Percentiles rank a stretch among this genome's conserved stretches.
Conservation (phyloP, 2,113 vertebrate species). For the Gopherus flavomarginatus region DNA sequence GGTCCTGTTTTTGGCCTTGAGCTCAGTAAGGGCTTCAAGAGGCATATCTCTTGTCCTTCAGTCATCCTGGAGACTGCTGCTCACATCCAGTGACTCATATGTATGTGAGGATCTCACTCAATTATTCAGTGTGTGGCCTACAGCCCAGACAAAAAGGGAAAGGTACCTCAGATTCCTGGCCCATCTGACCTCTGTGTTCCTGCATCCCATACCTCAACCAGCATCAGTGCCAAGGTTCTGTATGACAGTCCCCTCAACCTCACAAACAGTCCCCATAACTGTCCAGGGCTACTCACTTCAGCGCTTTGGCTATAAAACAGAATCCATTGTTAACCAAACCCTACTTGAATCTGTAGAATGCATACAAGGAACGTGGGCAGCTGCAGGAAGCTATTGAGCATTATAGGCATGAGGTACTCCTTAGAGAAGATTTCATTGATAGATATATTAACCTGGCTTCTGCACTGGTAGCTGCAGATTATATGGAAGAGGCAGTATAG, state of each 20-base stretch:
- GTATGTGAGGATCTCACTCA: neutral
- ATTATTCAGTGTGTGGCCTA: neutral
- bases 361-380: conserved; percentile 92
- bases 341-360: conserved; percentile 93
- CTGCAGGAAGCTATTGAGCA: conserved; percentile 93
- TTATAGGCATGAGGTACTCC: conserved; percentile 89
- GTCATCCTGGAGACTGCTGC: neutral
- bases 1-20: neutral
- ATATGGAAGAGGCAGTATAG: conserved; percentile 94
- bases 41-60: neutral
- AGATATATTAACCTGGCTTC: conserved; percentile 94
- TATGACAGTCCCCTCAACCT: neutral
- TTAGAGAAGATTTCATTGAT: conserved; percentile 93
- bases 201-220: neutral
- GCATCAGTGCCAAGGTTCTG: neutral
- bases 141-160: neutral
- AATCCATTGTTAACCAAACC: conserved; percentile 93
- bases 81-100: neutral
- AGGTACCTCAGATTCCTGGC: neutral
- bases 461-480: conserved; percentile 91
- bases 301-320: conserved; percentile 94
- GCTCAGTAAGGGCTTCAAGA: neutral
- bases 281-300: conserved; percentile 91
- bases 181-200: neutral
- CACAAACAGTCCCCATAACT: neutral